Evolutionary conservation across 2,797 vertebrate species (phyloP), one percentile per base, ranked within the genome.

Genomic region (Hydrocynus forskahlii): DNA sequence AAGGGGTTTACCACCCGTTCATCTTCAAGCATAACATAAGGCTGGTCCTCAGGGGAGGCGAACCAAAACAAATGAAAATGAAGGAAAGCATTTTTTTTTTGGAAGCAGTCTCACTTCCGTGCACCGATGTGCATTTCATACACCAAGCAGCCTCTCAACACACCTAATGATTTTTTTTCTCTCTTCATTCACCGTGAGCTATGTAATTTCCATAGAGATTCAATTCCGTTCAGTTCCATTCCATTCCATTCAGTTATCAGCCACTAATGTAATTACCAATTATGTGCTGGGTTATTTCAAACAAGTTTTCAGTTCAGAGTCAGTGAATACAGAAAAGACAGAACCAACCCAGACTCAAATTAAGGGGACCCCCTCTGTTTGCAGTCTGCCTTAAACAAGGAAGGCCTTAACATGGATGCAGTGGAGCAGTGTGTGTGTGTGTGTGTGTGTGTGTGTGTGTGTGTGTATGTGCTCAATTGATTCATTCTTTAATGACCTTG

Each of bases 401-500:
- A 23, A 25, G 29, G 29, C 23, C 54, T 14, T 76, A 83, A 55
- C 72, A 82, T 13, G 21, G 80, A 70, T 70, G 73, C 43, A 45
- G 43, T 21, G 17, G 52, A 17, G 40, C 54, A 77, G 60, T 60
- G 35, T 76, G 66, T 48, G 62, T 69, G 35, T 66, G 55, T 75
- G 45, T 55, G 38, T 76, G 66, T 50, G 75, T 38, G 77, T 60
- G 63, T 70, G 21, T 67, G 55, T 72, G 55, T 55, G 38, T 77
- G 67, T 43, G 69, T 52, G 75, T 63, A 59, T 57, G 69, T 78
- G 69, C 74, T 81, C 82, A 81, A 84, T 84, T 67, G 86, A 86
- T 87, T 82, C 50, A 64, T 82, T 62, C 79, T 85, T 80, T 87
- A 88, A 86, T 86, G 88, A 87, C 88, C 85, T 87, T 89, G 87